These are phyloP conservation scores for Catharus bicknelli DNA, from an alignment of 2,113 vertebrate species.

Conservation along the genomic window DNA sequence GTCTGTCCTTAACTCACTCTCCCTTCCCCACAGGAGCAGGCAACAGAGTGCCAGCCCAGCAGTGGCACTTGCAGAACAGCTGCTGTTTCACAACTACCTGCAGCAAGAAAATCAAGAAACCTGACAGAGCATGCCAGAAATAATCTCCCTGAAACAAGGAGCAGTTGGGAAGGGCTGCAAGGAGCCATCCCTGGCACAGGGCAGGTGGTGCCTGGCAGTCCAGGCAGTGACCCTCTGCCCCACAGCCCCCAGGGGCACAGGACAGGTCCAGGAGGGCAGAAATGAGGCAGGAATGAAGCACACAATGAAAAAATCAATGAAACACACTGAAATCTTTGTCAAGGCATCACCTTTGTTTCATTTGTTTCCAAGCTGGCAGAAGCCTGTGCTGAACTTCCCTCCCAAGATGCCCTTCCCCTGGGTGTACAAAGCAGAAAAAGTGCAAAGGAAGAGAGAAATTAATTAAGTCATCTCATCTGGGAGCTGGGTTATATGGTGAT, in stretches of 20 bases:
- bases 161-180: neutral
- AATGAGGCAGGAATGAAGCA: neutral
- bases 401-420: neutral
- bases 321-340: neutral
- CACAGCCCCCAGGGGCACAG: accelerated
- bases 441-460: neutral
- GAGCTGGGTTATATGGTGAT: neutral
- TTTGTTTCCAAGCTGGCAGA: neutral
- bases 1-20: neutral
- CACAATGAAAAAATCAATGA: neutral
- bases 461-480: neutral
- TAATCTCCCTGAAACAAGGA: neutral
- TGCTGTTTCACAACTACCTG: neutral
- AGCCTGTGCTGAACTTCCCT: neutral
- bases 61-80: neutral
- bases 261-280: neutral
- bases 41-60: accelerated
- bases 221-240: neutral
- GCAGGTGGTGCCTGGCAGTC: neutral
- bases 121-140: neutral
- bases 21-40: neutral
- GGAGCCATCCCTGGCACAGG: neutral
- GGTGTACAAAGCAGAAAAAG: accelerated
- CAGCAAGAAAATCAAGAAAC: constrained; percentile 12
- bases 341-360: accelerated